phyloP scores from a whole-genome alignment of 2,797 vertebrate genomes.

The Tragelaphus eurycerus region DNA sequence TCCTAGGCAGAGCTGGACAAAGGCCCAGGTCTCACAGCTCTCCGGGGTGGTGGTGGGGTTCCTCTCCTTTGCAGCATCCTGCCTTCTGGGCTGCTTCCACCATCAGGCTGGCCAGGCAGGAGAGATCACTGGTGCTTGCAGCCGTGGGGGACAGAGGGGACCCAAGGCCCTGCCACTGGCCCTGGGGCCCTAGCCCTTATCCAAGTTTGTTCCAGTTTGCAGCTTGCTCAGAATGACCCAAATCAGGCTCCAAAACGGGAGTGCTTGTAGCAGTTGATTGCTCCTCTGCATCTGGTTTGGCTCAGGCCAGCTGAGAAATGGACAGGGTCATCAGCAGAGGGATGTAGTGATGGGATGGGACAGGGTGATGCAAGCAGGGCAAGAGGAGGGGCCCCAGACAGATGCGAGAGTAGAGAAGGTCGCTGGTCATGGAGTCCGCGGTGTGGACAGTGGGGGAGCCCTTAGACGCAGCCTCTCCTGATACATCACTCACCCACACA shows the following conservation, averaged over 20 bases:
- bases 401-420: background rate
- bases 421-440: background rate
- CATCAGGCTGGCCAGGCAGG: background rate
- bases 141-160: background rate
- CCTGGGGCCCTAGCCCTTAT: background rate
- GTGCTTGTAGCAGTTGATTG: background rate
- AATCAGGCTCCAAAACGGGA: background rate
- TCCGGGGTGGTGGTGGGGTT: background rate
- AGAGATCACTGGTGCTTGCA: background rate
- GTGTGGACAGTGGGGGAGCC: background rate
- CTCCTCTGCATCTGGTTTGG: background rate
- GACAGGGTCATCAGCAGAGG: background rate
- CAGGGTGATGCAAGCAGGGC: background rate
- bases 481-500: background rate
- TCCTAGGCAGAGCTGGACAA: background rate
- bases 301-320: background rate
- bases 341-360: background rate
- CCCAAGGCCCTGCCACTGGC: background rate
- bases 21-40: background rate
- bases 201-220: background rate
- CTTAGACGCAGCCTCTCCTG: background rate
- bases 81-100: background rate
- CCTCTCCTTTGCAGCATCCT: background rate
- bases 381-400: background rate
- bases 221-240: background rate